Base-by-base conservation (phyloP, 2,797 vertebrate genomes). In the Spinus olivaceus region DNA sequence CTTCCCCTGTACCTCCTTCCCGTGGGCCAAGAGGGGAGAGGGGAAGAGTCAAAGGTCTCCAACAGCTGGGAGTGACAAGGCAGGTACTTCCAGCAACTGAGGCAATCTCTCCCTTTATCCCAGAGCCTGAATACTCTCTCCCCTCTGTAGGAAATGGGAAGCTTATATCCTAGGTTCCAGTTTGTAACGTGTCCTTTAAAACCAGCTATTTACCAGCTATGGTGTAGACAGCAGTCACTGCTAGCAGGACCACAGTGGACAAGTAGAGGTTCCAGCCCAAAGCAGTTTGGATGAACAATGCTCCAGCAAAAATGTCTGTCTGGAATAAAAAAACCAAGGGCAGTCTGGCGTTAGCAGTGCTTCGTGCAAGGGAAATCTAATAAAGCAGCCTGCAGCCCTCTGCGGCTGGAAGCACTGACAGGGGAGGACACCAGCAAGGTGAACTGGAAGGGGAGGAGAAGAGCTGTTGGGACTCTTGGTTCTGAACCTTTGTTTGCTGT, bases 251-350 rank as follows among this genome's bases (percentile, higher is more conserved):
- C 21, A 90, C 98, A 3, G 98, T 99, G 80, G 99, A 99, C 84
- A 99, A 94, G 91, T 99, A 99, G 59, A 99, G 98, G 86, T 99
- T 98, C 99, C 99, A 99, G 42, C 99, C 99, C 90, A 99, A 85
- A 28, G 98, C 30, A 98, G 46, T 92, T 96, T 98, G 98, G 97
- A 99, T 99, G 96, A 99, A 99, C 88, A 99, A 89, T 2, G 98
- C 99, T 94, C 99, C 99, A 1, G 99, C 99, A 97, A 99, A 99
- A 92, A 99, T 98, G 81, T 99, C 99, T 86, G 98, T 98, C 99
- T 99, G 97, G 60, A 97, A 95, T 46, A 24, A 90, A 89, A 94
- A 74, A 47, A 10, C 1, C 81, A 94, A 85, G 57, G 77, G 32
- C 72, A 86, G 67, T 50, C 54, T 79, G 89, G 78, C 13, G 4